Percentiles rank a stretch among this genome's conserved stretches.
phyloP scores from a whole-genome alignment of 2,888 invertebrate genomes.

The Ceriagrion tenellum region DNA sequence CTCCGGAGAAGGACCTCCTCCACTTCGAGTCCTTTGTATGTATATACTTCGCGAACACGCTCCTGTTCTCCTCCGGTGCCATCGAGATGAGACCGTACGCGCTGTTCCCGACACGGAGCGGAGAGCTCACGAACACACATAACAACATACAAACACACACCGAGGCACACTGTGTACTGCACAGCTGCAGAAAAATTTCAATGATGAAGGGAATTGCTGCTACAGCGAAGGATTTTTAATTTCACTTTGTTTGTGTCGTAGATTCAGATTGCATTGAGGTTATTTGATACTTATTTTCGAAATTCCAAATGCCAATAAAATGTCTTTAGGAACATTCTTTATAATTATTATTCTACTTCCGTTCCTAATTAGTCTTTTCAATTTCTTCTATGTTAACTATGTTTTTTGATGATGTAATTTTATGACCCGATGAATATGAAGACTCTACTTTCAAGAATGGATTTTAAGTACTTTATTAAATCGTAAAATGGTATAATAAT shows the following conservation, averaged over 20 bases:
- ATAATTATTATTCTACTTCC: too few relatives aligned
- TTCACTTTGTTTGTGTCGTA: neutral
- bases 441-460: too few relatives aligned
- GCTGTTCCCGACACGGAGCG: neutral
- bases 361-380: too few relatives aligned
- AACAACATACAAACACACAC: neutral
- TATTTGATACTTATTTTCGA: too few relatives aligned
- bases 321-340: too few relatives aligned
- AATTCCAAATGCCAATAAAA: too few relatives aligned
- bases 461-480: too few relatives aligned
- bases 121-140: neutral
- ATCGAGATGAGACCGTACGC: slow-evolving; percentile 4
- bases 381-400: too few relatives aligned
- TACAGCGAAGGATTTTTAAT: neutral
- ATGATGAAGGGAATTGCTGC: neutral
- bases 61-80: neutral
- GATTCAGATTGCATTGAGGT: too few relatives aligned
- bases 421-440: too few relatives aligned
- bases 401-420: too few relatives aligned
- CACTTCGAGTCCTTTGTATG: slow-evolving; percentile 7
- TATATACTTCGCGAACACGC: neutral
- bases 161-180: neutral
- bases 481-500: too few relatives aligned
- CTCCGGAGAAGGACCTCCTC: neutral
- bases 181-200: neutral